Base-by-base conservation (phyloP, 2,888 invertebrate genomes). In the Meta bourneti region DNA sequence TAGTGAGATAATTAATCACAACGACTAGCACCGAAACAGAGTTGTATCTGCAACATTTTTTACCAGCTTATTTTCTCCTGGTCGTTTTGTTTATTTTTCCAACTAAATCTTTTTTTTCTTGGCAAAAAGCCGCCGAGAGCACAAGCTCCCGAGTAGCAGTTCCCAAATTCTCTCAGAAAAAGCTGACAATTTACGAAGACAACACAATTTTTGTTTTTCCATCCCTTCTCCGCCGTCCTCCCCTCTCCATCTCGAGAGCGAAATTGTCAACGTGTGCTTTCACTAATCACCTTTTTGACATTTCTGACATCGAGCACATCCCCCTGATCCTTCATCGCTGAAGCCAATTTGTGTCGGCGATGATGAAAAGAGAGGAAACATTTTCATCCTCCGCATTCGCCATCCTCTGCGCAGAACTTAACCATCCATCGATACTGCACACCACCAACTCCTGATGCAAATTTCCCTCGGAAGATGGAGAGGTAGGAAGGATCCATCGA, bases 251-350 rank as follows among this genome's bases (percentile, higher is more conserved):
- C 54, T 9, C 79, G 19, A 61, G 70, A 80, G 77, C 78, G 79
- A 85, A 90, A 85, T 72, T 85, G 84, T 85, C 85, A 85, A 81
- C 88, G 88, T 70, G 82, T 89, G 82, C 89, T 82, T 89, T 34
- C 86, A 86, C 90, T 91, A 91, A 91, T 91, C 90, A 91, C 86
- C 90, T 86, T 77, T 80, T 70, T 91, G 90, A 91, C 90, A 91
- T 51, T 69, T 72, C 81, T 80, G 84, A 90, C 90, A 61, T 79
- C 13, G 72, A 19, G 51, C 54, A 74, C 83, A 72, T 69, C 78
- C 71, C 80, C 51, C 48, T 78, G 77, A 86, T 86, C 77, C 71
- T 82, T 89, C 83, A 82, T 83, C 89, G 89, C 80, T 89, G 89
- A 82, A 77, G 82, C 89, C 89, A 89, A 89, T 89, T 89, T 89